These are phyloP conservation scores for Tipula unca DNA, from an alignment of 2,888 invertebrate species.

Conservation along the genomic window DNA sequence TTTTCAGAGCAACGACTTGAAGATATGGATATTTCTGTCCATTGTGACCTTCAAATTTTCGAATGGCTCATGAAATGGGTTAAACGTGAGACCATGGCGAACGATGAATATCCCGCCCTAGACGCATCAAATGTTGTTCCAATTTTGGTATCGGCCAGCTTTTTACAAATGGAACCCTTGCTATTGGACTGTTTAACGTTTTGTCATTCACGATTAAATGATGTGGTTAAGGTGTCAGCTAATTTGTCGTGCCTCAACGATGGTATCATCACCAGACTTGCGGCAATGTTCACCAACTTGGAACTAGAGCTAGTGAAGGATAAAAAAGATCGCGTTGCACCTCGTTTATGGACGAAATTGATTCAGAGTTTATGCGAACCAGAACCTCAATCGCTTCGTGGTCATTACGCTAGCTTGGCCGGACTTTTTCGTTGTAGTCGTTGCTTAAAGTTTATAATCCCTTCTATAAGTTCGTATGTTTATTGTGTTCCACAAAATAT, in stretches of 20 bases:
- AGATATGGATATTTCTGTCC: conserved; percentile 94
- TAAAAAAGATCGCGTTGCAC: conserved; percentile 81
- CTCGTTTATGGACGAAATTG: conserved; percentile 73
- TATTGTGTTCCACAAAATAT: conserved; percentile 65
- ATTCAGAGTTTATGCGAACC: conserved; percentile 68
- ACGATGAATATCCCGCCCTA: conserved; percentile 58
- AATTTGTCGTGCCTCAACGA: conserved; percentile 86
- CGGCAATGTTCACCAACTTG: conserved; percentile 79
- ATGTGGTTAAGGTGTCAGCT: conserved; percentile 75
- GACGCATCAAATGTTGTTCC: conserved; percentile 84
- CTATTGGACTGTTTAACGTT: conserved; percentile 77
- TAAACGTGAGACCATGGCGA: conserved; percentile 58
- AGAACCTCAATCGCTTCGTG: conserved; percentile 64
- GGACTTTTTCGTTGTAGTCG: conserved; percentile 63
- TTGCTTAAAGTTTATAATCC: conserved; percentile 64
- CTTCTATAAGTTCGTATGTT: conserved; percentile 59
- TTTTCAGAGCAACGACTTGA: conserved; percentile 54
- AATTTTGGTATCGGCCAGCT: conserved; percentile 88
- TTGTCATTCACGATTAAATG: conserved; percentile 79
- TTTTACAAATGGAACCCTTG: conserved; percentile 84
- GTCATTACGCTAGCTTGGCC: conserved; percentile 73
- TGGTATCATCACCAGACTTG: conserved; percentile 59
- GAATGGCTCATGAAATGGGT: conserved; percentile 97
- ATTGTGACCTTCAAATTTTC: conserved; percentile 92
- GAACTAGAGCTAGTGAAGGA: conserved; percentile 80